Percentiles rank a stretch among this genome's conserved stretches.
Evolutionary conservation across 2,888 invertebrate genomes (phyloP).

Genomic region (Anorthoa munda): DNA sequence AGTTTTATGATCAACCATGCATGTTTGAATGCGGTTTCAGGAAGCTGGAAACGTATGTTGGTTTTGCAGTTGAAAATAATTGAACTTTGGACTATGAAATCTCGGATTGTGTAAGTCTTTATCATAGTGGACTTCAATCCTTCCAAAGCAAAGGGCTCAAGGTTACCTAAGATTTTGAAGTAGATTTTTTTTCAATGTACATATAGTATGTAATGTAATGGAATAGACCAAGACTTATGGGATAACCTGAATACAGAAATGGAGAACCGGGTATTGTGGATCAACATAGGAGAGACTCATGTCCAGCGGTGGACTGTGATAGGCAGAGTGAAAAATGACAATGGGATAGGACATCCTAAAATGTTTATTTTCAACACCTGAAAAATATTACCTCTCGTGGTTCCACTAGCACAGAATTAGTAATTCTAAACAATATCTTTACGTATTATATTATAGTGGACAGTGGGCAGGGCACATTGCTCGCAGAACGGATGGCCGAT

Average conservation of each 20-base stretch:
- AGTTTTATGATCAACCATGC: constrained; percentile 27
- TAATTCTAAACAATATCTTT: too few relatives aligned
- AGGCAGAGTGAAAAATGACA: neutral
- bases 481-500: too few relatives aligned
- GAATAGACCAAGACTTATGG: too few relatives aligned
- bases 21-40: constrained; percentile 5
- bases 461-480: too few relatives aligned
- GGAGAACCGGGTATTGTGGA: neutral
- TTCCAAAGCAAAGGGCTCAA: too few relatives aligned
- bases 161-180: neutral
- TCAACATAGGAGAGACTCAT: too few relatives aligned
- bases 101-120: neutral
- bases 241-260: neutral
- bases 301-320: neutral
- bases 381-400: too few relatives aligned
- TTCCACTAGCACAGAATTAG: too few relatives aligned
- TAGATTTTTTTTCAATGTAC: neutral
- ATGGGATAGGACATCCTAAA: neutral
- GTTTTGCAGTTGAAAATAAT: neutral
- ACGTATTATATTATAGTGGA: too few relatives aligned
- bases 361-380: too few relatives aligned
- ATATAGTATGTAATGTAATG: too few relatives aligned
- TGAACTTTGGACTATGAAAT: neutral
- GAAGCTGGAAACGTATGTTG: neutral
- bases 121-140: neutral